phyloP scores from a whole-genome alignment of 2,888 invertebrate species.

The Drosophila ezoana region DNA sequence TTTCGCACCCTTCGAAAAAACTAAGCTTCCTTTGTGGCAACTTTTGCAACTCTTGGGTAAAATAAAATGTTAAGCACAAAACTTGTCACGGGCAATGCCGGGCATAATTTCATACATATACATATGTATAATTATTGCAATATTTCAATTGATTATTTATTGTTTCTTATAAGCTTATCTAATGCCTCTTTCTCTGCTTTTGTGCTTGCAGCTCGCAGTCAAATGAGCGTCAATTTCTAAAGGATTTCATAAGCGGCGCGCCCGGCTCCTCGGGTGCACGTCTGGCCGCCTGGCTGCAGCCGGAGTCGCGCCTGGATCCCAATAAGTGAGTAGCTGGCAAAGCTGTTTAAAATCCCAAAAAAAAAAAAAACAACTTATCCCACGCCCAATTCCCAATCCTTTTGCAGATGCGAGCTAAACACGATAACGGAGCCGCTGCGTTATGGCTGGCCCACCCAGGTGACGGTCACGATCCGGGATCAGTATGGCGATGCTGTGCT shows the following conservation, averaged over 20 bases:
- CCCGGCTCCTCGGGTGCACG: slow-evolving; percentile 95
- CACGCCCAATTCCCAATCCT: too few species aligned
- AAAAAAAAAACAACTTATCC: too few species aligned
- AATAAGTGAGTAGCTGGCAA: slow-evolving; percentile 77
- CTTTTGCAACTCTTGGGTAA: too few species aligned
- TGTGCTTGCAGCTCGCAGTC: slow-evolving; percentile 89
- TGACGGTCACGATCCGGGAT: slow-evolving; percentile 93
- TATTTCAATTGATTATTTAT: too few species aligned
- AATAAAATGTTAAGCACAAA: too few species aligned
- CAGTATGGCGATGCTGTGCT: slow-evolving; percentile 96
- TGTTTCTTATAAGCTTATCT: background rate
- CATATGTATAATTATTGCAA: too few species aligned
- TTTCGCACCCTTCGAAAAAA: too few species aligned
- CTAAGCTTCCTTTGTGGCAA: too few species aligned
- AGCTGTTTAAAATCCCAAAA: background rate
- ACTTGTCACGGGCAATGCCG: too few species aligned
- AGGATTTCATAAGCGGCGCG: slow-evolving; percentile 95
- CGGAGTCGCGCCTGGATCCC: slow-evolving; percentile 96
- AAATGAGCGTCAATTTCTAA: slow-evolving; percentile 95
- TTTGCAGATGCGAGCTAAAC: slow-evolving; percentile 91
- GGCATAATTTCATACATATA: too few species aligned
- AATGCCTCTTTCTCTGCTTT: background rate
- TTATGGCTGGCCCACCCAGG: slow-evolving; percentile 93
- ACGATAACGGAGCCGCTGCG: slow-evolving; percentile 90
- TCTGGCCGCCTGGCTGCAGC: slow-evolving; percentile 97